Evolutionary conservation across 2,113 vertebrate species (phyloP).

Genomic region (Poeciliopsis prolifica): DNA sequence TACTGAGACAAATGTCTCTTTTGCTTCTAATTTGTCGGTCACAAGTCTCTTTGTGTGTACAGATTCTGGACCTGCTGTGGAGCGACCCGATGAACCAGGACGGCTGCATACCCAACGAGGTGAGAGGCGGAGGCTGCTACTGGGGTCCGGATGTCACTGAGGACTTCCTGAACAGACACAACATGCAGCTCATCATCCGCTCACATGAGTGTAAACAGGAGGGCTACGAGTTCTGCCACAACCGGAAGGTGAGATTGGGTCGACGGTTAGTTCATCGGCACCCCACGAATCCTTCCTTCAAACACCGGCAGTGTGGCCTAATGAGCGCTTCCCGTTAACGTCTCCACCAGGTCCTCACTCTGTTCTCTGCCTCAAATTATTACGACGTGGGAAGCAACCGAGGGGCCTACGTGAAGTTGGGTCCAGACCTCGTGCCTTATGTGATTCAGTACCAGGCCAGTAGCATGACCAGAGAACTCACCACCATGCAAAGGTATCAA

Average conservation of each 20-base stretch:
- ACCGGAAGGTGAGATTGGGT: conserved; percentile 81
- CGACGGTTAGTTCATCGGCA: neutral
- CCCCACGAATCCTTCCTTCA: neutral
- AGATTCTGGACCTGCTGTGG: conserved; percentile 94
- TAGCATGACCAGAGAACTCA: conserved; percentile 85
- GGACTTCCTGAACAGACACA: conserved; percentile 84
- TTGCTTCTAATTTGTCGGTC: neutral
- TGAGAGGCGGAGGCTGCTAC: conserved; percentile 91
- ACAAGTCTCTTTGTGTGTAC: neutral
- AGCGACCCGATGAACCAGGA: conserved; percentile 89
- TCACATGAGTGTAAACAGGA: conserved; percentile 96
- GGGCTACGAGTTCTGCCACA: conserved; percentile 94
- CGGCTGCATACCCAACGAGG: conserved; percentile 86
- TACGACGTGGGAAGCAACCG: conserved; percentile 94
- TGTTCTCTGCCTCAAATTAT: conserved; percentile 98
- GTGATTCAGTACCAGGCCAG: conserved; percentile 91
- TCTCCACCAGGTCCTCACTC: conserved; percentile 87
- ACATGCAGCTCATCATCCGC: conserved; percentile 89
- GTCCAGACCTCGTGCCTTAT: conserved; percentile 88
- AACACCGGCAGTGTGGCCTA: neutral
- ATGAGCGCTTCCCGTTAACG: neutral
- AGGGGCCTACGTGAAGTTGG: conserved; percentile 92
- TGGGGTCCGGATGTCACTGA: conserved; percentile 91
- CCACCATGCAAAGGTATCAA: conserved; percentile 85
- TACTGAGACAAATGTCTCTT: neutral